Conservation (phyloP, 2,888 invertebrate genomes). For the Pasiphila rectangulata region DNA sequence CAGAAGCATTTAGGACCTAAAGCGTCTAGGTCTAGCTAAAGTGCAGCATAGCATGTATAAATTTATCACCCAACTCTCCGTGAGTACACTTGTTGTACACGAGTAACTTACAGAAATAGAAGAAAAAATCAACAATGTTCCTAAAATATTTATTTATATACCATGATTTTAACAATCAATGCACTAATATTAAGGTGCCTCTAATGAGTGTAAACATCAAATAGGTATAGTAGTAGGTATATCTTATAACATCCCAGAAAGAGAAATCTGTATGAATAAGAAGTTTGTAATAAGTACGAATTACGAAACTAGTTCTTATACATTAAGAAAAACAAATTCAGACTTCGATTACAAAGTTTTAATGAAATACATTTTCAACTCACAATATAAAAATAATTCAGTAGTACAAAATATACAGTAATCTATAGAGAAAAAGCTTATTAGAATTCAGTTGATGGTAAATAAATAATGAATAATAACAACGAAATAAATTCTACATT, state of each 20-base stretch:
- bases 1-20: too few relatives aligned
- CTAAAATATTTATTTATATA: conserved; percentile 67
- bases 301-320: conserved; percentile 39
- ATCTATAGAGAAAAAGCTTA: conserved; percentile 16
- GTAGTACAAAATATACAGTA: conserved; percentile 37
- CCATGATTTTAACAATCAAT: conserved; percentile 65
- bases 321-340: conserved; percentile 36
- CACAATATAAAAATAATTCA: conserved; percentile 16
- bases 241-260: conserved; percentile 41
- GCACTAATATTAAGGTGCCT: conserved; percentile 55
- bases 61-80: too few relatives aligned
- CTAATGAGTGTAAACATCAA: conserved; percentile 48
- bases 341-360: conserved; percentile 35
- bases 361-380: conserved; percentile 21
- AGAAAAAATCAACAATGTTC: conserved; percentile 40
- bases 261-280: conserved; percentile 50
- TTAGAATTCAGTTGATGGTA: conserved; percentile 8
- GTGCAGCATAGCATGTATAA: too few relatives aligned
- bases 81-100: too few relatives aligned
- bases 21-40: too few relatives aligned
- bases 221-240: conserved; percentile 26
- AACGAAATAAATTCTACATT: conserved; percentile 40
- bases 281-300: conserved; percentile 50
- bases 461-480: conserved; percentile 40
- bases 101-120: too few relatives aligned